These are phyloP conservation scores for Leptinotarsa undecemlineata DNA, from an alignment of 1,140 invertebrate genomes.

Conservation along the genomic window DNA sequence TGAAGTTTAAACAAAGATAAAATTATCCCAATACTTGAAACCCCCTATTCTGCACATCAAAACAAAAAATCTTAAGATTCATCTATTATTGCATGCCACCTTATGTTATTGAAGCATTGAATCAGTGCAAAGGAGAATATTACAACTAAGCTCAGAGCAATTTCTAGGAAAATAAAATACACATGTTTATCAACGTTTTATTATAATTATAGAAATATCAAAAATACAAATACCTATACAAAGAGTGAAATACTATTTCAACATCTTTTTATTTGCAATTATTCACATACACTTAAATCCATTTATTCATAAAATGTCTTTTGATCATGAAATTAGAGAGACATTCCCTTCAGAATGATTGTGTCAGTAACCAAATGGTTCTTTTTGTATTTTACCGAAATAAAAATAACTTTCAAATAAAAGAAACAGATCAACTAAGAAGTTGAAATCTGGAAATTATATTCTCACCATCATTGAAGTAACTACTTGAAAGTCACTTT, in stretches of 20 bases:
- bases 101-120: neutral
- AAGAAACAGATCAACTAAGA: no score
- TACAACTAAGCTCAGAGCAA: conserved; percentile 1
- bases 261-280: conserved; percentile 30
- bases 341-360: no score
- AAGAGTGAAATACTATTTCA: neutral
- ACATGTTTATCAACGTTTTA: conserved; percentile 6
- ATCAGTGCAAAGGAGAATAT: no score
- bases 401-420: no score
- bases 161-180: conserved; percentile 1
- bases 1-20: neutral
- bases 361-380: no score
- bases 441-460: no score
- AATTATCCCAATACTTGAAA: neutral
- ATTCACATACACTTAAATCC: neutral
- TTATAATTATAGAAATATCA: neutral
- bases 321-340: no score
- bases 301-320: neutral
- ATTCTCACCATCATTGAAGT: no score
- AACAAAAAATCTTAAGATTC: neutral
- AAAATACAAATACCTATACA: neutral
- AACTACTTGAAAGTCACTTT: no score
- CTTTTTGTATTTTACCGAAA: no score
- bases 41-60: neutral
- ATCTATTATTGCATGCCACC: neutral